Base-by-base conservation (phyloP, 1,140 invertebrate genomes). In the Saccostrea echinata region DNA sequence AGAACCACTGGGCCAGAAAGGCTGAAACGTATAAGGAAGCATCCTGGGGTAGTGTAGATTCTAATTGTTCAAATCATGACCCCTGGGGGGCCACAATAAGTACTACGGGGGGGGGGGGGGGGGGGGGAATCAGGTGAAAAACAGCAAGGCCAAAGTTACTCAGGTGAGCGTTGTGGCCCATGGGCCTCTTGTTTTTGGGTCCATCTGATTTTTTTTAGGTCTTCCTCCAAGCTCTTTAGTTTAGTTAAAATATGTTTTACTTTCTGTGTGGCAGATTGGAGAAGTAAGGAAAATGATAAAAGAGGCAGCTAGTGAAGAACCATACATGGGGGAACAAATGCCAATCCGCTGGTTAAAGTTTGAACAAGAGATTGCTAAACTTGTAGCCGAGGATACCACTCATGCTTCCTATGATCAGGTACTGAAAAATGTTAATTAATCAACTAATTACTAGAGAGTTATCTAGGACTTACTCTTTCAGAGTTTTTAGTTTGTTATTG, bases 301-400 rank as follows among this genome's bases (percentile, higher is more conserved):
- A 89, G 88, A 91, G 33, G 89, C 94, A 18, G 93, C 93, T 16
- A 88, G 93, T 57, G 87, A 91, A n/a, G 93, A 95, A 86, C 90
- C 93, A 1, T 94, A 95, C 83, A 94, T 95, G 88, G 94, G 94
- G n/a, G 94, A 94, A 88, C 94, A 94, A 86, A 94, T 95, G 71
- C 95, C 95, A 4, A 88, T 94, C 8, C 91, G 92, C 88, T 95
- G 95, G 95, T 90, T 95, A 55, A 90, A 92, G 53, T 95, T 95
- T 93, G 95, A 95, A 90, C 92, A 94, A 76, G 92, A 94, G 43
- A 89, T 95, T 2, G 91, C 91, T 8, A 90, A 93, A 84, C 88
- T 95, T 52, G 92, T 94, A 27, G 91, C 93, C 24, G 82, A 91
- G 68, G 93, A 92, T 11, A 92, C 93, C 30, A 91, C 94, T 84